phyloP scores from a whole-genome alignment of 2,113 vertebrate species.

The Trogon melanurus region DNA sequence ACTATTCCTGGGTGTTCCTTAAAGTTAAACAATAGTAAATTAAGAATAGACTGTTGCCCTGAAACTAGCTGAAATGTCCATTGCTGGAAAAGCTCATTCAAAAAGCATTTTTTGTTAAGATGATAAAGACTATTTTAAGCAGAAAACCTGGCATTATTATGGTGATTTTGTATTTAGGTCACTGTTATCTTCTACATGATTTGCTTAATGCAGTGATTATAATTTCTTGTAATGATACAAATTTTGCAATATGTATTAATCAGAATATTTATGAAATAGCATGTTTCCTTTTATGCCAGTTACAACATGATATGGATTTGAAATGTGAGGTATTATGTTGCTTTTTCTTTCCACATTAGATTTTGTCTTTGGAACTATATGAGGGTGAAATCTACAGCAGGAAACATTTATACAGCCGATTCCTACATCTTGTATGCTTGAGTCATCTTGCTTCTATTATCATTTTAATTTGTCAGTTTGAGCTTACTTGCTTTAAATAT shows the following conservation, averaged over 20 bases:
- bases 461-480: constrained; percentile 29
- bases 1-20: not conserved
- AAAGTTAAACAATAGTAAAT: constrained; percentile 9
- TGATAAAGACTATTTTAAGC: constrained; percentile 23
- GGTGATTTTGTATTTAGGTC: not conserved
- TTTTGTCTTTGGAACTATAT: constrained; percentile 48
- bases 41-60: not conserved
- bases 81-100: not conserved
- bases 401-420: constrained; percentile 28
- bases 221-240: not conserved
- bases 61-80: not conserved
- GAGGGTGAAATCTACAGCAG: constrained; percentile 19
- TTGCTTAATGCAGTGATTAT: not conserved
- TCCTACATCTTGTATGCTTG: not conserved
- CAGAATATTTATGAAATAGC: not conserved
- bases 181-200: not conserved
- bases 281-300: not conserved
- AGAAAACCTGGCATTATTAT: not conserved
- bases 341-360: constrained; percentile 16
- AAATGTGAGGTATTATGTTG: not conserved
- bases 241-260: constrained; percentile 24
- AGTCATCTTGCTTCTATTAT: constrained; percentile 32
- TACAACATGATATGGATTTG: not conserved
- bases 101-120: constrained; percentile 12
- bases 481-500: constrained; percentile 23